Base-by-base conservation (phyloP, 2,113 vertebrate species). In the Nycticorax nycticorax region DNA sequence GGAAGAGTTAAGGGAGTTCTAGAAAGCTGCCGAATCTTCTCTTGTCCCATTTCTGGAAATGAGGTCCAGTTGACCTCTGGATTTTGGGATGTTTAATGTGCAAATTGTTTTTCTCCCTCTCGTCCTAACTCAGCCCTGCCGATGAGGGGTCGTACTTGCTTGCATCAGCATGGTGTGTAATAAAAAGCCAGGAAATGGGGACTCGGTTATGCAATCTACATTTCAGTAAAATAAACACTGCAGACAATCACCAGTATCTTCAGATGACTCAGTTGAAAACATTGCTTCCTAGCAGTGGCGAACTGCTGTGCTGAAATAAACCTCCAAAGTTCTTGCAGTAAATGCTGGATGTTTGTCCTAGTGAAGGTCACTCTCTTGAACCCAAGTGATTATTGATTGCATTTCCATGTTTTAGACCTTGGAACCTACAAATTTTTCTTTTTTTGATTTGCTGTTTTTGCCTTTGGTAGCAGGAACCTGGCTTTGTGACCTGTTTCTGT, bases 191-290 rank as follows among this genome's bases (percentile, higher is more conserved):
- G 95, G 97, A 97, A 97, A 81, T 55, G 96, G 86, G 85, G 69
- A 14, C 91, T 85, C 9, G 9, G 52, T 97, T 96, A 79, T 47
- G 81, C 95, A 97, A 96, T 45, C 83, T 39, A 3, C 66, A 67
- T 59, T 75, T 93, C 80, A 89, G 92, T 89, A 57, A 81, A 87
- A 69, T 41, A 97, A 97, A 93, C 96, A 91, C 76, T 23, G 86
- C 92, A 73, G 73, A 91, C 92, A 68, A 28, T 86, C 94, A 35
- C 66, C 93, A 75, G 86, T 26, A 87, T 89, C 97, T 97, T 82
- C 89, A 82, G 94, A 92, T 97, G 97, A 95, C 91, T 96, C 89
- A 91, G 89, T 85, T 95, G 88, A 56, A 93, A 91, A 85, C 75
- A 37, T 63, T 16, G 88, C 91, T 97, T 92, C 94, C 92, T 76